These are phyloP conservation scores for Caenorhabditis sinica DNA, from an alignment of 2,888 invertebrate genomes.

Conservation along the genomic window DNA sequence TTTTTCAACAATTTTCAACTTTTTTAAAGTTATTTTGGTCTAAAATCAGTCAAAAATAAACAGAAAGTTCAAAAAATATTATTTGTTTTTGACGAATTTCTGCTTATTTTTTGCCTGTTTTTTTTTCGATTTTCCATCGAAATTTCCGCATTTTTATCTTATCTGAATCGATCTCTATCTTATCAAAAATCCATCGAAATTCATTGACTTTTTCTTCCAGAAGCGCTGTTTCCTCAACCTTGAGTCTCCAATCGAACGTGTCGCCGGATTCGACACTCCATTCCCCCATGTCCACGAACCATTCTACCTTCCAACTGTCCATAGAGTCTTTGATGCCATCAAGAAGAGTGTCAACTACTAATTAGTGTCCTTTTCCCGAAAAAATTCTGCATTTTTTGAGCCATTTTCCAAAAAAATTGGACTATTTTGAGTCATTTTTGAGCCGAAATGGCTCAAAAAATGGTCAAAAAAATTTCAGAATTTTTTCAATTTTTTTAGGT, in stretches of 20 bases:
- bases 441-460: too few species aligned
- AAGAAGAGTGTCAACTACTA: constrained; percentile 89
- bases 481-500: not conserved
- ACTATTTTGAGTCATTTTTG: too few species aligned
- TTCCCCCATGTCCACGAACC: constrained; percentile 97
- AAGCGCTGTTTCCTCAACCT: constrained; percentile 95
- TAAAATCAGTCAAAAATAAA: too few species aligned
- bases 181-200: too few species aligned
- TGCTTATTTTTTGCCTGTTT: too few species aligned
- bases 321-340: constrained; percentile 92
- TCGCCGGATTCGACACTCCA: constrained; percentile 97
- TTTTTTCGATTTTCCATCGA: too few species aligned
- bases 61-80: too few species aligned
- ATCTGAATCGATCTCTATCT: not conserved
- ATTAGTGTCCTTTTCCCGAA: not conserved
- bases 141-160: not conserved
- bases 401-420: not conserved
- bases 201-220: constrained; percentile 86
- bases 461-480: too few species aligned
- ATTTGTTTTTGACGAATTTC: too few species aligned
- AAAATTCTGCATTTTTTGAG: not conserved
- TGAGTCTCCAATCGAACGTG: constrained; percentile 93
- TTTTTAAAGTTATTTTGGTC: too few species aligned
- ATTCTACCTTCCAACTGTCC: constrained; percentile 95
- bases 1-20: too few species aligned